Evolutionary conservation across 35 echinoderm and acorn worm species (phyloP).

Genomic region (Hemicentrotus pulcherrimus): DNA sequence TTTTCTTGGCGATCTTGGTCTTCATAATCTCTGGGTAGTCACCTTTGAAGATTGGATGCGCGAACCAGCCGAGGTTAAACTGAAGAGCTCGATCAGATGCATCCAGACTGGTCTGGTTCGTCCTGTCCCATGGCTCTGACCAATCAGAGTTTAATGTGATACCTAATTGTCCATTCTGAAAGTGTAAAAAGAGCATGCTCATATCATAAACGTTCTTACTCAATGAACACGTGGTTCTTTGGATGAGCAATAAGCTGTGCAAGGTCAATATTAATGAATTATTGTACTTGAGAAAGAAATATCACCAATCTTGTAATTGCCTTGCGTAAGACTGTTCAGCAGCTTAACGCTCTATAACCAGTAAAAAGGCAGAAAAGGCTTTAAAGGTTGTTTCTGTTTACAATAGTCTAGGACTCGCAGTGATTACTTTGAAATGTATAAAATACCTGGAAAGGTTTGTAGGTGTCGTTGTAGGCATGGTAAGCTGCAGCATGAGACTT

Average conservation of each 20-base stretch:
- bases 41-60: constrained; percentile 92
- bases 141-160: constrained; percentile 83
- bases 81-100: constrained; percentile 45
- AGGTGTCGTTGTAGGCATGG: constrained; percentile 67
- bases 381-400: too few relatives aligned
- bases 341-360: too few relatives aligned
- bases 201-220: too few relatives aligned
- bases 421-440: background rate
- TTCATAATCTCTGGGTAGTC: constrained; percentile 97
- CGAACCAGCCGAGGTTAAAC: constrained; percentile 72
- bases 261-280: too few relatives aligned
- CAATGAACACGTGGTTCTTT: too few relatives aligned
- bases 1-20: constrained; percentile 92
- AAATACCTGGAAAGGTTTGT: constrained; percentile 49
- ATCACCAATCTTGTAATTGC: too few relatives aligned
- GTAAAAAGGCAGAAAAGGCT: too few relatives aligned
- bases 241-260: too few relatives aligned
- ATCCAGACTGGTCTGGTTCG: constrained; percentile 45
- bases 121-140: constrained; percentile 64
- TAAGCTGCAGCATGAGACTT: constrained; percentile 77
- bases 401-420: too few relatives aligned
- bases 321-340: too few relatives aligned
- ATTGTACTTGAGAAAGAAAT: too few relatives aligned
- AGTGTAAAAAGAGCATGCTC: background rate
- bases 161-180: constrained; percentile 70